phyloP scores from a whole-genome alignment of 2,888 invertebrate genomes.

The Melolontha melolontha region DNA sequence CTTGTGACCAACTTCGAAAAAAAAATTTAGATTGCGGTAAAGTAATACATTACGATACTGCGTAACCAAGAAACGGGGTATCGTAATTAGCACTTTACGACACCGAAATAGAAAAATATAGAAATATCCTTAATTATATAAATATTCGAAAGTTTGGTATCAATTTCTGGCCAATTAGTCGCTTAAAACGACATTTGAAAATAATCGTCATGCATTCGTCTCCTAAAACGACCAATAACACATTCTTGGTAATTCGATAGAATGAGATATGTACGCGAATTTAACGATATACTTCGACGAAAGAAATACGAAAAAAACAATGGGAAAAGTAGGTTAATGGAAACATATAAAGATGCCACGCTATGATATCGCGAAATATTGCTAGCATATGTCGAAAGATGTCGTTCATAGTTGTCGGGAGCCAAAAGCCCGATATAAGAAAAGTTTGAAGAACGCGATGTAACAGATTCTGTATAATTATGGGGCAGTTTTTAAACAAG shows the following conservation, averaged over 20 bases:
- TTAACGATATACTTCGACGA: slow-evolving; percentile 15
- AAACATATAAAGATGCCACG: slow-evolving; percentile 38
- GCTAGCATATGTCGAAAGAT: slow-evolving; percentile 41
- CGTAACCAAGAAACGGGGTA: too few relatives aligned
- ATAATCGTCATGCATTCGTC: too few relatives aligned
- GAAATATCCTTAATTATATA: too few relatives aligned
- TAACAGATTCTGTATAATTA: slow-evolving; percentile 26
- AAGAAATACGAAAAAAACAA: slow-evolving; percentile 26
- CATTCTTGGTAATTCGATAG: slow-evolving; percentile 21
- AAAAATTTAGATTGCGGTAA: too few relatives aligned
- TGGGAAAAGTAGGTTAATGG: slow-evolving; percentile 38
- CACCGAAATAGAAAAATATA: too few relatives aligned
- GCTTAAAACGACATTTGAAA: too few relatives aligned
- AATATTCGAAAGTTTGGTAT: too few relatives aligned
- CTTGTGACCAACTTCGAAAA: too few relatives aligned
- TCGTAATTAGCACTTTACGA: too few relatives aligned
- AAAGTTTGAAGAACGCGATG: slow-evolving; percentile 36
- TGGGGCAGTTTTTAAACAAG: slow-evolving; percentile 34
- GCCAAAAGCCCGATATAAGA: slow-evolving; percentile 33
- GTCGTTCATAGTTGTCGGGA: slow-evolving; percentile 14
- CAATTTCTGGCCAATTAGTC: too few relatives aligned
- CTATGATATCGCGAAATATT: slow-evolving; percentile 41
- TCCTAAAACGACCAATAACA: slow-evolving; percentile 3
- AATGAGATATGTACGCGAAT: slow-evolving; percentile 27
- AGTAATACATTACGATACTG: too few relatives aligned